phyloP scores from a whole-genome alignment of 1,140 invertebrate genomes.

The Heliconius nattereri region DNA sequence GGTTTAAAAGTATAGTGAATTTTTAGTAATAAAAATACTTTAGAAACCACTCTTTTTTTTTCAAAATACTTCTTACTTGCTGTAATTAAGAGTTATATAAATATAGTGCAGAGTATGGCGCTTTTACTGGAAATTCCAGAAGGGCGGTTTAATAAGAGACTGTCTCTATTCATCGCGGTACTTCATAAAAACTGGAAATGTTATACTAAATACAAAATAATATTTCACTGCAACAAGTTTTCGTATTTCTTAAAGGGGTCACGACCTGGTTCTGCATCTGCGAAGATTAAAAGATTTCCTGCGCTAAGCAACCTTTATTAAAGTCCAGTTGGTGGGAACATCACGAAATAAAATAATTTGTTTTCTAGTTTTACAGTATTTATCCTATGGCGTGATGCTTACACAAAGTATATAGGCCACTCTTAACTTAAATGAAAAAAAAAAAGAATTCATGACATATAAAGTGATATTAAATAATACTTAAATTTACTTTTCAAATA shows the following conservation, averaged over 20 bases:
- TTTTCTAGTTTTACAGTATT: background rate
- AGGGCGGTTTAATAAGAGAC: conserved; percentile 17
- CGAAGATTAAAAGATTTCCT: conserved; percentile 18
- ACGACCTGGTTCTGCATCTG: conserved; percentile 11
- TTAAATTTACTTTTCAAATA: no score
- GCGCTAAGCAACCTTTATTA: conserved; percentile 15
- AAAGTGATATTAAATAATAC: no score
- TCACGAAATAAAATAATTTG: conserved; percentile 10
- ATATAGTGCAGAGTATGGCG: conserved; percentile 8
- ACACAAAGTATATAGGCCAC: background rate
- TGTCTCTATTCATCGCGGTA: conserved; percentile 22
- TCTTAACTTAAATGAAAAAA: background rate
- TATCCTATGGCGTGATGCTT: background rate
- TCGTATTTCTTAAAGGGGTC: conserved; percentile 19
- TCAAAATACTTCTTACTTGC: conserved; percentile 1
- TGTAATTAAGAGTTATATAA: conserved; percentile 19
- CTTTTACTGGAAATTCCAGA: conserved; percentile 12
- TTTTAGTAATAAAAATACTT: conserved; percentile 8
- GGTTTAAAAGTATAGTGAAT: background rate
- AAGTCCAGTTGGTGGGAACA: conserved; percentile 13
- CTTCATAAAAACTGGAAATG: conserved; percentile 28
- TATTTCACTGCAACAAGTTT: conserved; percentile 17
- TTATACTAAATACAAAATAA: conserved; percentile 22
- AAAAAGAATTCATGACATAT: no score
- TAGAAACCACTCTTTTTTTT: background rate